Conservation (phyloP, 2,888 invertebrate species). For the Drosophila helvetica region DNA sequence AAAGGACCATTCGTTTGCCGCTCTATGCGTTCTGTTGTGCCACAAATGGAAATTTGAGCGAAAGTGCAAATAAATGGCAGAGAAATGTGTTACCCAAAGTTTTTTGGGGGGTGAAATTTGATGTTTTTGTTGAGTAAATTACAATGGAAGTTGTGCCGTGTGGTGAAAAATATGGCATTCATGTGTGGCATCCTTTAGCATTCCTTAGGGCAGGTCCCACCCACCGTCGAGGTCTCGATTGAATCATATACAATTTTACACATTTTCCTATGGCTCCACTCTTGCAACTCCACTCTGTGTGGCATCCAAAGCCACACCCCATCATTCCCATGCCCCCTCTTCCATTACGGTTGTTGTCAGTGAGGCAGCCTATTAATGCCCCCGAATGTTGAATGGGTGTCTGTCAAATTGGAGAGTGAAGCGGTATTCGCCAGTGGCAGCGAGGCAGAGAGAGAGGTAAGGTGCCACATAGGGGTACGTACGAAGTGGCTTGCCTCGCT, state of each 20-base stretch:
- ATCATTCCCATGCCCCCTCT: slow-evolving; percentile 1
- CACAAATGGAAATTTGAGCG: neutral
- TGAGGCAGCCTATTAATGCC: slow-evolving; percentile 77
- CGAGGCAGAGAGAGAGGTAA: neutral
- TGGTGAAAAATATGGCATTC: no score
- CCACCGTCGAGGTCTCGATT: neutral
- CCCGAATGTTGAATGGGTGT: slow-evolving; percentile 72
- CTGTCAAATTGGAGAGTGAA: slow-evolving; percentile 68
- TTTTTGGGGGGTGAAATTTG: neutral
- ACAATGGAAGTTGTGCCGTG: neutral
- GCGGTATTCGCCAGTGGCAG: slow-evolving; percentile 5
- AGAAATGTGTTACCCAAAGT: neutral
- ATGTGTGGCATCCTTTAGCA: neutral
- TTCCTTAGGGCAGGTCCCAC: neutral
- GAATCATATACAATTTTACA: slow-evolving; percentile 37
- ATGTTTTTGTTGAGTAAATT: neutral
- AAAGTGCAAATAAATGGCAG: neutral
- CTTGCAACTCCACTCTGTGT: slow-evolving; percentile 3
- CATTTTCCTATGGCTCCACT: slow-evolving; percentile 34
- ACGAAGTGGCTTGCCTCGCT: slow-evolving; percentile 46
- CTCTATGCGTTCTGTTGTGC: no score
- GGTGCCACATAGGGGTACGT: slow-evolving; percentile 11
- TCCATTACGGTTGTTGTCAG: slow-evolving; percentile 58
- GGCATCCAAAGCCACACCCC: neutral
- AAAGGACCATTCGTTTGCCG: no score